Evolutionary conservation across 2,888 invertebrate genomes (phyloP).

Genomic region (Drosophila paucipuncta): DNA sequence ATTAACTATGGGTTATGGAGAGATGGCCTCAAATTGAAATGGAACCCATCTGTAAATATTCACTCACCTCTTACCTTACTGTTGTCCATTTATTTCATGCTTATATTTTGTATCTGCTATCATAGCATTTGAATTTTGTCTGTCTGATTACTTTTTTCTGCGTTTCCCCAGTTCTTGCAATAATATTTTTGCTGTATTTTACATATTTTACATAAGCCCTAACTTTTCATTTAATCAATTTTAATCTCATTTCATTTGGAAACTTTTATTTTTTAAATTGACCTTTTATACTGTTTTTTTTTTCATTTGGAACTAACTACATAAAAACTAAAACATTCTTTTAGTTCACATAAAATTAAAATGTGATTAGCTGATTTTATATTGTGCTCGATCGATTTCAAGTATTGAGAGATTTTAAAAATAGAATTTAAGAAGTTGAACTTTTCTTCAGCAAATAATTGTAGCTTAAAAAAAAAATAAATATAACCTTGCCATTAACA

Average conservation of each 20-base stretch:
- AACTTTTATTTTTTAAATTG: background rate
- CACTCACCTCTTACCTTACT: background rate
- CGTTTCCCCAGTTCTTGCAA: background rate
- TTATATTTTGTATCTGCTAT: background rate
- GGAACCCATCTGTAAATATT: background rate
- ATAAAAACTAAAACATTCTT: too few relatives aligned
- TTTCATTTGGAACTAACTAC: background rate
- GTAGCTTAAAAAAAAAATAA: background rate
- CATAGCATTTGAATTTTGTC: background rate
- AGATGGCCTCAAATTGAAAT: background rate
- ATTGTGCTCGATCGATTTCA: background rate
- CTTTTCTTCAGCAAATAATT: background rate
- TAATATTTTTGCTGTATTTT: background rate
- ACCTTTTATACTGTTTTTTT: background rate
- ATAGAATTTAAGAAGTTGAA: background rate
- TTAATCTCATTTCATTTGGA: background rate
- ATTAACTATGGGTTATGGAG: background rate
- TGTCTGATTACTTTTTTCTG: background rate
- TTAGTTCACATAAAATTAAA: too few relatives aligned
- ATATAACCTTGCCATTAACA: background rate
- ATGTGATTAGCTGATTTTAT: too few relatives aligned
- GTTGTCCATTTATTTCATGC: background rate
- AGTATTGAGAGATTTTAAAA: background rate
- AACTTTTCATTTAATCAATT: background rate
- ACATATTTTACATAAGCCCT: background rate